Percentiles rank a stretch among this genome's conserved stretches.
These are phyloP conservation scores for Sandelia bainsii DNA, from an alignment of 2,797 vertebrate genomes.

Conservation along the genomic window DNA sequence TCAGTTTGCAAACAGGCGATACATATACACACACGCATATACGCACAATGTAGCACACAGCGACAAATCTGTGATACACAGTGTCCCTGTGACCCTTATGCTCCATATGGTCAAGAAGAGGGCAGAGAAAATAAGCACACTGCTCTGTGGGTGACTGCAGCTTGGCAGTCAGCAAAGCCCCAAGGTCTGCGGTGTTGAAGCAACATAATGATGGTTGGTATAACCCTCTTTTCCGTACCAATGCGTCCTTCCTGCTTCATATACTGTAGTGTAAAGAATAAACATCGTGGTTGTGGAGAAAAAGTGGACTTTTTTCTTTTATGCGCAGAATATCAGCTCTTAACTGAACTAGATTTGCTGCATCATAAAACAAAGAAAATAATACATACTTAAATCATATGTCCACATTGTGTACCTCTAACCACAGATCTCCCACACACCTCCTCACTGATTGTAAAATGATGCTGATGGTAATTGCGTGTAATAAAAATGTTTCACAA, in stretches of 20 bases:
- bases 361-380: constrained; percentile 32
- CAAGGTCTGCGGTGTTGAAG: constrained; percentile 66
- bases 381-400: constrained; percentile 40
- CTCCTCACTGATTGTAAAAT: constrained; percentile 16
- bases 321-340: constrained; percentile 8
- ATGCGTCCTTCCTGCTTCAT: constrained; percentile 51
- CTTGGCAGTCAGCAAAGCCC: constrained; percentile 74
- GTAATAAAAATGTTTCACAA: background rate
- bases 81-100: constrained; percentile 79
- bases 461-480: constrained; percentile 21
- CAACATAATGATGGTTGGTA: constrained; percentile 61
- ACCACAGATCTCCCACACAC: constrained; percentile 21
- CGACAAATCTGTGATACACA: constrained; percentile 75
- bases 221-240: constrained; percentile 61
- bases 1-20: constrained; percentile 61
- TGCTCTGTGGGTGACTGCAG: constrained; percentile 75
- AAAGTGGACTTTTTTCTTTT: background rate
- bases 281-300: constrained; percentile 26
- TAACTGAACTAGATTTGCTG: constrained; percentile 18
- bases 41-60: constrained; percentile 49
- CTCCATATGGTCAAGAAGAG: constrained; percentile 80
- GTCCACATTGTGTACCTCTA: constrained; percentile 7
- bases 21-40: constrained; percentile 52
- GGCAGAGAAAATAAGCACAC: constrained; percentile 78
- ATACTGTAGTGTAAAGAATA: constrained; percentile 41